Evolutionary conservation across 2,888 invertebrate species (phyloP).

Genomic region (Lasioglossum zephyrum): DNA sequence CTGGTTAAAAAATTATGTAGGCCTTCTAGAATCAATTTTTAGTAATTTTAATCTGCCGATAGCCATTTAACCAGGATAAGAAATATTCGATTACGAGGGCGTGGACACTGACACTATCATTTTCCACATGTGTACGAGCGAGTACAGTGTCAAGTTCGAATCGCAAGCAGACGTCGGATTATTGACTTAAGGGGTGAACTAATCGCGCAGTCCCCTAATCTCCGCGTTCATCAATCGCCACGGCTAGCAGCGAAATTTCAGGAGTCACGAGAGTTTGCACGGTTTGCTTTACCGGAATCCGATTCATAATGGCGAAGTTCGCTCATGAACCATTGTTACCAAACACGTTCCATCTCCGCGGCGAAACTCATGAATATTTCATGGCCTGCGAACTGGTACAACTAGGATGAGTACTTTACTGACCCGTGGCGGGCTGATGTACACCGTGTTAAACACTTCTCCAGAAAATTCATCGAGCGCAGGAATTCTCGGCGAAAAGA

Average conservation of each 20-base stretch:
- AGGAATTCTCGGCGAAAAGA: conserved; percentile 47
- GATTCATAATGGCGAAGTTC: conserved; percentile 1
- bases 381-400: conserved; percentile 29
- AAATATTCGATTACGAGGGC: not conserved
- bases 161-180: not conserved
- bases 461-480: conserved; percentile 10
- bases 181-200: not conserved
- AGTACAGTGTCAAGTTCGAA: not conserved
- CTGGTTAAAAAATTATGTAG: not conserved
- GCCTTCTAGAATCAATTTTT: not conserved
- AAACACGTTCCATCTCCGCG: not conserved
- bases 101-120: not conserved
- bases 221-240: not conserved
- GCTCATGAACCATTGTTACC: not conserved
- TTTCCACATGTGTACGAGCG: not conserved
- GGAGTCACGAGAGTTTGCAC: not conserved
- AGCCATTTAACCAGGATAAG: not conserved
- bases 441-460: conserved; percentile 14
- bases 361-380: conserved; percentile 53
- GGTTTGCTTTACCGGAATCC: not conserved
- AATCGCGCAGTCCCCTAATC: not conserved
- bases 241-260: not conserved
- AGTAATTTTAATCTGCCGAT: not conserved
- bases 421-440: conserved; percentile 25
- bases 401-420: conserved; percentile 35